Base-by-base conservation (phyloP, 2,113 vertebrate genomes). In the Centropristis striata region DNA sequence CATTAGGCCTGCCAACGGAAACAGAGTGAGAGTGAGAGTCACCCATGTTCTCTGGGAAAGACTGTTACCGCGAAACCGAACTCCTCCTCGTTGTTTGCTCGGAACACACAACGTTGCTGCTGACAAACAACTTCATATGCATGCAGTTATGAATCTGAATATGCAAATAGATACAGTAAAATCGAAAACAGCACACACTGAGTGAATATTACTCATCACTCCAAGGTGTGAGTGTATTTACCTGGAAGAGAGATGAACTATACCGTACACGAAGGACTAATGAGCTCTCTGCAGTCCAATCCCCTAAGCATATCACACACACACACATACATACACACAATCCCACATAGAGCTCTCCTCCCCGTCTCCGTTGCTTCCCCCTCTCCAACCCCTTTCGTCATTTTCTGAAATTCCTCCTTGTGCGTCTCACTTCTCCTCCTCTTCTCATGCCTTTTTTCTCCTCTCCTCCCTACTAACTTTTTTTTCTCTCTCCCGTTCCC, bases 221-320 rank as follows among this genome's bases (percentile, higher is more conserved):
- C 60, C 9, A 9, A 70, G 57, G 11, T 55, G 50, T 72, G 66
- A 59, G 65, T 46, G 57, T 81, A 72, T 90, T 89, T 90, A 90
- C 84, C 77, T 81, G 64, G n/a, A 54, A 61, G 71, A 76, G 46
- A 80, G 54, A 80, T 75, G 57, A 84, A 79, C 81, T 68, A 64
- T 46, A 66, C 65, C 28, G 77, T 44, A 57, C 81, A 79, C 86
- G 44, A 23, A 75, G 86, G 84, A 86, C 83, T 91, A 92, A 92
- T 92, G 90, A 91, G 88, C 86, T 86, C 70, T 68, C 71, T 66
- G 74, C 78, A 77, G 79, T 46, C 59, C 69, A 73, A 42, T 88
- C 88, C 87, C 90, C 59, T 49, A 74, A 75, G 86, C 50, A 15
- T 65, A 59, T 20, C 46, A 21, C 59, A 75, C 71, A 47, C 44